Percentiles rank a stretch among this genome's conserved stretches.
Conservation (phyloP, 2,888 invertebrate genomes). For the Hypena proboscidalis region DNA sequence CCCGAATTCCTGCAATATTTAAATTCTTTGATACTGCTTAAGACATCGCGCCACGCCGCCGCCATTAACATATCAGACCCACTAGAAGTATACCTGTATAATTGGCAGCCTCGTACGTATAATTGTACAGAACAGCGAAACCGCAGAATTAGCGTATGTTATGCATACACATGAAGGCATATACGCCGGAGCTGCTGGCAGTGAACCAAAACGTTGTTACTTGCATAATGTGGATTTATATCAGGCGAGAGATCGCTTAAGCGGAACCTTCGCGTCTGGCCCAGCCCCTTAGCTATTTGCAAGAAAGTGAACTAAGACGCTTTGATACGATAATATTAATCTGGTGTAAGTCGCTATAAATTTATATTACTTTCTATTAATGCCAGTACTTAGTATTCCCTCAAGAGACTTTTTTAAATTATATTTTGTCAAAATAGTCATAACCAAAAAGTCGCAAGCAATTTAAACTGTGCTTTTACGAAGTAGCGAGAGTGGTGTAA, state of each 20-base stretch:
- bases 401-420: too few relatives aligned
- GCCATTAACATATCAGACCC: too few relatives aligned
- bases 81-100: too few relatives aligned
- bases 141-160: slow-evolving; percentile 27
- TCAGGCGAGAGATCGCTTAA: slow-evolving; percentile 54
- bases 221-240: slow-evolving; percentile 79
- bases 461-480: too few relatives aligned
- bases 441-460: too few relatives aligned
- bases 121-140: slow-evolving; percentile 7
- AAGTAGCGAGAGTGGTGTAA: too few relatives aligned
- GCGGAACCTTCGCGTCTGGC: slow-evolving; percentile 54
- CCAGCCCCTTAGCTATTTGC: slow-evolving; percentile 70
- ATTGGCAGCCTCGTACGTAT: background rate
- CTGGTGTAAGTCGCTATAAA: slow-evolving; percentile 45
- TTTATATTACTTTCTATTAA: too few relatives aligned
- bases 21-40: too few relatives aligned
- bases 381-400: too few relatives aligned
- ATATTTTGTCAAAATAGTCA: too few relatives aligned
- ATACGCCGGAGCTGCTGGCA: slow-evolving; percentile 67
- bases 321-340: slow-evolving; percentile 44
- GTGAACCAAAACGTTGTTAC: slow-evolving; percentile 79
- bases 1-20: too few relatives aligned
- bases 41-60: too few relatives aligned
- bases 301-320: slow-evolving; percentile 50
- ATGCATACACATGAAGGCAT: slow-evolving; percentile 34